Evolutionary conservation across 2,113 vertebrate genomes (phyloP), one percentile per base, ranked within the genome.

Genomic region (Jacana jacana): DNA sequence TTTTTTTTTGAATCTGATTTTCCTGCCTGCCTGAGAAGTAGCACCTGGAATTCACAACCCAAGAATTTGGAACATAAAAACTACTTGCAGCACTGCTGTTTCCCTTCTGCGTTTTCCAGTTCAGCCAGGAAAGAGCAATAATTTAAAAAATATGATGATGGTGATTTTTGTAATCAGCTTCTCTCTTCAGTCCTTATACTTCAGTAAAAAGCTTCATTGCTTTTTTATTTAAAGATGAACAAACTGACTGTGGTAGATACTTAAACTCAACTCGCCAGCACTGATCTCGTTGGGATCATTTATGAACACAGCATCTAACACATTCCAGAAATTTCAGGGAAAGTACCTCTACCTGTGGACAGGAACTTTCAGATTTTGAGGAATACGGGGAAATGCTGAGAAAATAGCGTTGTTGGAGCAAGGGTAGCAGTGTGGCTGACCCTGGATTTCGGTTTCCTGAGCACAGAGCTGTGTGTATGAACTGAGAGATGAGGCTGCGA

Each of bases 11-110:
- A 92, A 54, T 87, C 57, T 14, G 44, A 77, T 97, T 91, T 95
- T 48, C 77, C 71, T 87, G 81, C 31, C 22, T 92, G 72, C 75
- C 77, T 88, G 73, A 81, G 69, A 91, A 92, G 54, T 52, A 89
- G 72, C 95, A 94, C 90, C 93, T 97, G 91, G 86, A 86, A 92
- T 95, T 86, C 16, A 17, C 54, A 92, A 79, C 24, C 27, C 40
- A 80, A 1, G 3, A 89, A 39, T 48, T 61, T 37, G 44, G 76
- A 84, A 76, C 46, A 81, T 40, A 39, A 20, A 35, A 89, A 70
- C 35, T 88, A 37, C 66, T 89, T 82, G 52, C 73, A 69, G 23
- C n/a, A 58, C 48, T 61, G 55, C 63, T 86, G 7, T 69, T 82
- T 58, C 2, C 58, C 83, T 88, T 55, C 39, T 89, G 42, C 33